Percentiles rank a stretch among this genome's conserved stretches.
These are phyloP conservation scores for Eurytoma californica DNA, from an alignment of 2,888 invertebrate genomes.

Conservation along the genomic window DNA sequence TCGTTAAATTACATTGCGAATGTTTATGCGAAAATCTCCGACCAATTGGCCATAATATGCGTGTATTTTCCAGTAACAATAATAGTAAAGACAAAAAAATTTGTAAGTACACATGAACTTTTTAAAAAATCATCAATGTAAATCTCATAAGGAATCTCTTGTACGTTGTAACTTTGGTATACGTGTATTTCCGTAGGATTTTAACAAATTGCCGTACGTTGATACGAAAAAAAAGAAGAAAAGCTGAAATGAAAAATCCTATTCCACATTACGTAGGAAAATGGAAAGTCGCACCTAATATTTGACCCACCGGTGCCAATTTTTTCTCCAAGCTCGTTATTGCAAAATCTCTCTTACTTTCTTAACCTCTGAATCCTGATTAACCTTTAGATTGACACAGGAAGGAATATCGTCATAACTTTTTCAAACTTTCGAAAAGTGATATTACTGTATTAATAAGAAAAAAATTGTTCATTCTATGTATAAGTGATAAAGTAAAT, in stretches of 20 bases:
- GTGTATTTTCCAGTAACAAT: constrained; percentile 51
- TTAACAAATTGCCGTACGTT: constrained; percentile 38
- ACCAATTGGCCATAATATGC: constrained; percentile 39
- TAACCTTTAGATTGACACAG: constrained; percentile 23
- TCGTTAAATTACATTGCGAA: constrained; percentile 8
- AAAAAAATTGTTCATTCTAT: constrained; percentile 42
- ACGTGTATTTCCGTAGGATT: constrained; percentile 58
- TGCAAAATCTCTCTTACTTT: constrained; percentile 18
- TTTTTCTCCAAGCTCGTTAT: constrained; percentile 7
- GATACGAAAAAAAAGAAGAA: constrained; percentile 9
- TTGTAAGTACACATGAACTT: constrained; percentile 27
- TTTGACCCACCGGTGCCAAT: constrained; percentile 60
- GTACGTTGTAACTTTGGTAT: constrained; percentile 59
- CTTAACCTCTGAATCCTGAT: constrained; percentile 1
- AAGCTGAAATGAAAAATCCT: constrained; percentile 11
- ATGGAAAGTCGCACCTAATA: constrained; percentile 51
- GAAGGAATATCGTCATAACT: constrained; percentile 34
- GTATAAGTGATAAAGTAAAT: constrained; percentile 41
- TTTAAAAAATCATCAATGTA: constrained; percentile 55
- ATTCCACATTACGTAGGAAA: constrained; percentile 54
- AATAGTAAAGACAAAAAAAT: constrained; percentile 25
- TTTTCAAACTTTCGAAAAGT: constrained; percentile 45
- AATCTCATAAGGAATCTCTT: constrained; percentile 46
- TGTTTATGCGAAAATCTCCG: constrained; percentile 48
- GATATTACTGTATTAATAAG: constrained; percentile 50